Base-by-base conservation (phyloP, 2,113 vertebrate genomes). In the Pica pica region DNA sequence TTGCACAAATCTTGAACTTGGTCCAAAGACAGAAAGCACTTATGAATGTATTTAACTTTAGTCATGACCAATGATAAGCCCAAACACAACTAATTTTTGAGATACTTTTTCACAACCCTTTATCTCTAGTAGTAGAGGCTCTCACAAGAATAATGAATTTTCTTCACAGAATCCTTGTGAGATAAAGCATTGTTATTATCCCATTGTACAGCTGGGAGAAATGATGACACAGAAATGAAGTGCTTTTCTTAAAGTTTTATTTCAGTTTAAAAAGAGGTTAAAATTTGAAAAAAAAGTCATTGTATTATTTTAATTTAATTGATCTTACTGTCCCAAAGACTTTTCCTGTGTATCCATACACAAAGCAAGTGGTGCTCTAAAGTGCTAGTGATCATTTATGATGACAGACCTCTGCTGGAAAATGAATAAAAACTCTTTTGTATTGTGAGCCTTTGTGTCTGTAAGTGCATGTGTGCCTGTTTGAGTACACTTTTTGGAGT, bases 81-180 rank as follows among this genome's bases (percentile, higher is more conserved):
- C 39, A 80, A 90, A 85, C 1, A 6, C 50, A 78, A 64, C 50
- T 47, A 50, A 23, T 65, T 90, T 94, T 90, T 30, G 53, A 91
- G 50, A 94, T 30, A 27, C 67, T 95, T 95, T 95, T 92, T 59
- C 47, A 74, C 35, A 73, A 30, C 6, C 17, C 27, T 87, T 90
- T 91, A 95, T 95, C 93, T 95, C 46, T 73, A 12, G 42, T 83
- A 83, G 87, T 69, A 60, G 81, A 80, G 55, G 21, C 24, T 94
- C 59, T 88, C 63, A 83, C 46, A 95, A 87, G 82, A 94, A 93
- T 97, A 96, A 97, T 91, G 78, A 95, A 65, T 94, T 95, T 96
- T 93, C 84, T 85, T 93, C 63, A 85, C 55, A 85, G 87, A 96
- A 91, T 80, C 63, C 63, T 42, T 59, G 70, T 47, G 78, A 90